phyloP scores from a whole-genome alignment of 2,888 invertebrate genomes.

The Microplitis manilae region DNA sequence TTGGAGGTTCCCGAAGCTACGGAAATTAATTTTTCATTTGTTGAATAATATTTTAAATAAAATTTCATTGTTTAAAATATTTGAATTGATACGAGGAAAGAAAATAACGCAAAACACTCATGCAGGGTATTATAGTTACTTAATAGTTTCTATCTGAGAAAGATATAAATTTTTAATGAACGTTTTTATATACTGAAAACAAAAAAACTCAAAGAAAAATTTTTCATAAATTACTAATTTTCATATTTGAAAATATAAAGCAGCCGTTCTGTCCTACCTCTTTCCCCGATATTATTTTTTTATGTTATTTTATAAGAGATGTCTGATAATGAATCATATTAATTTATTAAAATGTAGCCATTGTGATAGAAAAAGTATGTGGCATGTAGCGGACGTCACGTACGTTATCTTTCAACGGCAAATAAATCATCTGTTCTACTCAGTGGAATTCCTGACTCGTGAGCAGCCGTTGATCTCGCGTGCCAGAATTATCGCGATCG shows the following conservation, averaged over 20 bases:
- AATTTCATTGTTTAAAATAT: no score
- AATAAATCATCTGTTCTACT: conserved; percentile 45
- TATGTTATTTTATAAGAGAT: background rate
- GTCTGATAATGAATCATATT: conserved; percentile 8
- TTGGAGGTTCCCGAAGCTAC: background rate
- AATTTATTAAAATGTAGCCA: background rate
- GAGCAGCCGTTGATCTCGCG: conserved; percentile 43
- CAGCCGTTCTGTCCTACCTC: background rate
- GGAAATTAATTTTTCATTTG: background rate
- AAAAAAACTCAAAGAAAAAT: no score
- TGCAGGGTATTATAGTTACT: no score
- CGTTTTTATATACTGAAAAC: no score
- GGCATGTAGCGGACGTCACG: conserved; percentile 23
- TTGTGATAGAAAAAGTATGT: conserved; percentile 16
- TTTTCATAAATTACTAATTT: background rate
- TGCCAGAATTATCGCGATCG: conserved; percentile 45
- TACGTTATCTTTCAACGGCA: conserved; percentile 39
- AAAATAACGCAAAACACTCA: no score
- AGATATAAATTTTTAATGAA: no score
- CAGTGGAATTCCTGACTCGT: conserved; percentile 42
- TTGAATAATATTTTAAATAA: background rate
- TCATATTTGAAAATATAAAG: background rate
- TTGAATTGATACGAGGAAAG: no score
- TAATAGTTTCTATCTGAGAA: no score
- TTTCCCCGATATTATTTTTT: background rate